phyloP scores from a whole-genome alignment of 2,888 invertebrate genomes.

The Pollenia labialis region DNA sequence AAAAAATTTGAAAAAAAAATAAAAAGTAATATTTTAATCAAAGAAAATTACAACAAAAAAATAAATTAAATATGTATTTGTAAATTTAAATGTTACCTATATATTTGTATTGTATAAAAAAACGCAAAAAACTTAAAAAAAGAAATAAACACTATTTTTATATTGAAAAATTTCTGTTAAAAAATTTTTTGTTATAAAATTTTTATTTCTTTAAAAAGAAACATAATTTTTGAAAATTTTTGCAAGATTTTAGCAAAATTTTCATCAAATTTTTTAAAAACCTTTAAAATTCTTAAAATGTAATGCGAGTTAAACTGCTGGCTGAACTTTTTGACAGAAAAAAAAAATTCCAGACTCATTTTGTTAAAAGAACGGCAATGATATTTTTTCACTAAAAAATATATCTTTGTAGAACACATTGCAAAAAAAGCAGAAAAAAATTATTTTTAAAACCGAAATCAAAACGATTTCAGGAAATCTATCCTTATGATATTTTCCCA shows the following conservation, averaged over 20 bases:
- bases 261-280: not conserved
- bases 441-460: no score
- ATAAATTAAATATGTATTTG: slow-evolving; percentile 75
- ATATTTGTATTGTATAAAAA: slow-evolving; percentile 71
- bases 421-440: no score
- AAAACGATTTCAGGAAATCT: no score
- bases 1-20: slow-evolving; percentile 13
- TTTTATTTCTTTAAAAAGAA: not conserved
- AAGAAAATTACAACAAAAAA: slow-evolving; percentile 45
- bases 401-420: no score
- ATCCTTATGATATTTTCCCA: no score
- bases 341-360: no score
- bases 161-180: slow-evolving; percentile 49
- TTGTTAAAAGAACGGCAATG: no score
- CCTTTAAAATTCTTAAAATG: not conserved
- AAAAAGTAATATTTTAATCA: slow-evolving; percentile 57
- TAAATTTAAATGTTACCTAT: slow-evolving; percentile 75
- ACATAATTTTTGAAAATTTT: slow-evolving; percentile 39
- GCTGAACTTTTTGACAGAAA: no score
- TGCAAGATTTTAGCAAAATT: slow-evolving; percentile 37
- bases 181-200: not conserved
- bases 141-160: slow-evolving; percentile 55
- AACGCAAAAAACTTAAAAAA: slow-evolving; percentile 34
- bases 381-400: no score
- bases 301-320: no score